phyloP scores from a whole-genome alignment of 1,140 invertebrate genomes.

The Pachypeltis micranthus region DNA sequence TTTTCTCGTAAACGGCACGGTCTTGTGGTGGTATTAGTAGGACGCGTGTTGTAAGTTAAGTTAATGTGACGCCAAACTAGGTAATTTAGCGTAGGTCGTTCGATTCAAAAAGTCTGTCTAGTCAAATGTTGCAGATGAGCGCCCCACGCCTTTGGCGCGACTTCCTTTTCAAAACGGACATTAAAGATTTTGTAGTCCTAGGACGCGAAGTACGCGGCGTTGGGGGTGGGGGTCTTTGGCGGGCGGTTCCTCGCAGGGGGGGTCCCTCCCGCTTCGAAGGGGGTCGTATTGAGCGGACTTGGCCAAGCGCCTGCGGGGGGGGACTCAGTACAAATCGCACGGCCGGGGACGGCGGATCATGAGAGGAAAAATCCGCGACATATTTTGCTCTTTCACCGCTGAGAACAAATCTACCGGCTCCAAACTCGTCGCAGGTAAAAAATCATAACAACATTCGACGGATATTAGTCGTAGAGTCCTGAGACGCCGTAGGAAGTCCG shows the following conservation, averaged over 20 bases:
- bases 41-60: no score
- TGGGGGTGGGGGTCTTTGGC: background rate
- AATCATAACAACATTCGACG: no score
- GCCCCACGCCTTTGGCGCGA: background rate
- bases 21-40: no score
- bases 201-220: background rate
- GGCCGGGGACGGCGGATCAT: constrained; percentile 17
- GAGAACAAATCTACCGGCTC: constrained; percentile 9
- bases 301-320: background rate
- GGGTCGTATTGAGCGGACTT: background rate
- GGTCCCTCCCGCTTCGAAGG: no score
- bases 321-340: background rate
- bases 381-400: constrained; percentile 15
- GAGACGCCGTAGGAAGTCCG: no score
- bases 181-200: background rate
- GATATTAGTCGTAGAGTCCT: no score
- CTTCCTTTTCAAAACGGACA: background rate
- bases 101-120: background rate
- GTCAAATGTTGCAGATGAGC: background rate
- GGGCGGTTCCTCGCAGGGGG: no score
- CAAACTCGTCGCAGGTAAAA: constrained; percentile 15
- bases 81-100: no score
- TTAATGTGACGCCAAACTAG: no score
- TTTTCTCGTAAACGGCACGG: no score
- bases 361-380: constrained; percentile 20